A percentile compares a stretch with the other conserved stretches of the same genome.
Evolutionary conservation across 2,797 vertebrate genomes (phyloP).

Genomic region (Phoeniculus purpureus): DNA sequence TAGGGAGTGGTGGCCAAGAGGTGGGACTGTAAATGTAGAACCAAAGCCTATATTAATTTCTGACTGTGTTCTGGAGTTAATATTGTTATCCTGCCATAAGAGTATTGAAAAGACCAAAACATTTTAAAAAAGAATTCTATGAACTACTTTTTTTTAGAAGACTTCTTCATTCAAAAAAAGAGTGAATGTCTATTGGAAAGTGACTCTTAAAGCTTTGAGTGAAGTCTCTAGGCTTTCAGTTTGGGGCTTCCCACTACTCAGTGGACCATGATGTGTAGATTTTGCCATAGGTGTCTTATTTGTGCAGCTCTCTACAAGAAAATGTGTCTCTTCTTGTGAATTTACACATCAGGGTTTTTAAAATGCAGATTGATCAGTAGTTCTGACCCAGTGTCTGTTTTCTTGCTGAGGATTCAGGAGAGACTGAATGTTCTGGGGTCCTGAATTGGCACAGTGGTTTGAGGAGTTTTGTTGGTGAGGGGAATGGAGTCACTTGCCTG

Average conservation of each 20-base stretch:
- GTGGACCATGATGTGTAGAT: background rate
- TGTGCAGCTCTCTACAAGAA: background rate
- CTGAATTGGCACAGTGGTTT: background rate
- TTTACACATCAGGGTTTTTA: rapidly evolving
- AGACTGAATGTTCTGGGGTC: background rate
- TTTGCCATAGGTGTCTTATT: background rate
- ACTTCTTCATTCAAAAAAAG: background rate
- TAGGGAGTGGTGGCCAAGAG: background rate
- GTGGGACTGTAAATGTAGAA: background rate
- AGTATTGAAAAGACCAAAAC: background rate
- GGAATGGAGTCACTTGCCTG: background rate
- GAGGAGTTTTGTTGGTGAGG: background rate
- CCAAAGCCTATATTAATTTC: background rate
- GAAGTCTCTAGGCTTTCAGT: background rate
- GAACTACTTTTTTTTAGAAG: background rate
- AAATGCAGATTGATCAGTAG: background rate
- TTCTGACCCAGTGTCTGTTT: background rate
- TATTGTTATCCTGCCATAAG: background rate
- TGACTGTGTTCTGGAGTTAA: background rate
- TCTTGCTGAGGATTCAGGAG: background rate
- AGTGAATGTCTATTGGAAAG: background rate
- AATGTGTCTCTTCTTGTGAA: background rate
- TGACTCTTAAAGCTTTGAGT: background rate
- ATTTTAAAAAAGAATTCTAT: background rate
- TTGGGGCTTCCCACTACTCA: background rate